phyloP scores from a whole-genome alignment of 2,797 vertebrate genomes.

The Margarornis squamiger region DNA sequence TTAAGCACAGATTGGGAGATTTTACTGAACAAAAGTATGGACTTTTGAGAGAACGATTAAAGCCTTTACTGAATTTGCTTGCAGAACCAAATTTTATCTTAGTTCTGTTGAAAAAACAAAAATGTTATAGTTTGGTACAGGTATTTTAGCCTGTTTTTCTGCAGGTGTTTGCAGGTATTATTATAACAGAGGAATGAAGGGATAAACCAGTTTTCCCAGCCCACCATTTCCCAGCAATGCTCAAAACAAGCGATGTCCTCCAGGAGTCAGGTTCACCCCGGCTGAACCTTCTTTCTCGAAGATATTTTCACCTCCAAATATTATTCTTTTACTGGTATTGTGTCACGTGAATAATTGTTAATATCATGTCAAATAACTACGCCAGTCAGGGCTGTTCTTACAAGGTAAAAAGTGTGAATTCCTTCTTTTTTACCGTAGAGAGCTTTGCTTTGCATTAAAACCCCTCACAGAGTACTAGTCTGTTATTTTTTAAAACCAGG shows the following conservation, averaged over 20 bases:
- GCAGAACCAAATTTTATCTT: not conserved
- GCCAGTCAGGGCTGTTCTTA: not conserved
- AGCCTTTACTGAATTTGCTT: not conserved
- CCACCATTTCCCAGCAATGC: not conserved
- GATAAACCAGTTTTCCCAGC: not conserved
- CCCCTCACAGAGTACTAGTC: not conserved
- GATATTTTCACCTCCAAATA: not conserved
- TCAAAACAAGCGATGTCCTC: not conserved
- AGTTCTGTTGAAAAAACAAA: not conserved
- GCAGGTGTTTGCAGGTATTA: not conserved
- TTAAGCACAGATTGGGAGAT: not conserved
- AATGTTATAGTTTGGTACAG: not conserved
- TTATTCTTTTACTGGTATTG: not conserved
- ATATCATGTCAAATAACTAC: not conserved
- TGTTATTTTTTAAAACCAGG: not conserved
- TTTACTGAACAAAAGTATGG: not conserved
- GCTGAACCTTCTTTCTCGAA: not conserved
- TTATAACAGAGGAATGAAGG: not conserved
- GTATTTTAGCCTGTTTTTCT: not conserved
- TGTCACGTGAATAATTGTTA: not conserved
- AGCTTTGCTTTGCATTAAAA: not conserved
- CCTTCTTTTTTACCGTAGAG: not conserved
- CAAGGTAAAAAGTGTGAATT: not conserved
- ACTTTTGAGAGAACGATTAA: not conserved
- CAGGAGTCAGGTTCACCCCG: not conserved